phyloP scores from a whole-genome alignment of 2,888 invertebrate genomes.

The Chloromyia formosa region DNA sequence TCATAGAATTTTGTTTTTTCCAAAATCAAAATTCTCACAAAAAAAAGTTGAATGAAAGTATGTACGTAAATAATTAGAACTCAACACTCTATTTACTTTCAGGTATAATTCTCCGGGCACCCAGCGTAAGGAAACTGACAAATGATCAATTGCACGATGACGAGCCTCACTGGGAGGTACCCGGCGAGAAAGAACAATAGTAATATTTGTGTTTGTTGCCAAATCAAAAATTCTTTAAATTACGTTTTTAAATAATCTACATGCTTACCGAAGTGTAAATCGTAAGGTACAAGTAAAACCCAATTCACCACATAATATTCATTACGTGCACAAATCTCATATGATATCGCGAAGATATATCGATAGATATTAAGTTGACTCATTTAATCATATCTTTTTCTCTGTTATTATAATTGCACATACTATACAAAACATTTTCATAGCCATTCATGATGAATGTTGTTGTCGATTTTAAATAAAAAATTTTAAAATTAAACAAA shows the following conservation, averaged over 20 bases:
- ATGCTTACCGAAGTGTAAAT: conserved; percentile 36
- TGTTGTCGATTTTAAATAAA: too few species aligned
- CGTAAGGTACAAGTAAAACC: conserved; percentile 22
- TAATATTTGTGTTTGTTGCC: conserved; percentile 51
- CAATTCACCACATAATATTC: neutral
- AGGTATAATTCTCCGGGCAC: conserved; percentile 67
- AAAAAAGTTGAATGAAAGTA: too few species aligned
- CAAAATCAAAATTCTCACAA: too few species aligned
- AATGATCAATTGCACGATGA: conserved; percentile 71
- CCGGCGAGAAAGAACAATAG: conserved; percentile 64
- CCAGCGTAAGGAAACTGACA: conserved; percentile 64
- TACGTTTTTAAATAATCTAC: conserved; percentile 16
- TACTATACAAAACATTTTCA: neutral
- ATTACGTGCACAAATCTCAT: neutral
- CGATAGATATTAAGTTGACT: neutral
- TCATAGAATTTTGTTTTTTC: too few species aligned
- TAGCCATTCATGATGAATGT: too few species aligned
- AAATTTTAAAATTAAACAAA: too few species aligned
- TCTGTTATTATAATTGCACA: neutral
- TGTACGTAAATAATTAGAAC: too few species aligned
- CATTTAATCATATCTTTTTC: neutral
- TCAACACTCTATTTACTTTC: conserved; percentile 43
- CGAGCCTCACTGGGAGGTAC: conserved; percentile 73
- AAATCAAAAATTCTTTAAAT: neutral
- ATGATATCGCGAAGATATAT: neutral